Evolutionary conservation across 2,113 vertebrate species (phyloP), one percentile per base, ranked within the genome.

Genomic region (Propithecus coquereli): DNA sequence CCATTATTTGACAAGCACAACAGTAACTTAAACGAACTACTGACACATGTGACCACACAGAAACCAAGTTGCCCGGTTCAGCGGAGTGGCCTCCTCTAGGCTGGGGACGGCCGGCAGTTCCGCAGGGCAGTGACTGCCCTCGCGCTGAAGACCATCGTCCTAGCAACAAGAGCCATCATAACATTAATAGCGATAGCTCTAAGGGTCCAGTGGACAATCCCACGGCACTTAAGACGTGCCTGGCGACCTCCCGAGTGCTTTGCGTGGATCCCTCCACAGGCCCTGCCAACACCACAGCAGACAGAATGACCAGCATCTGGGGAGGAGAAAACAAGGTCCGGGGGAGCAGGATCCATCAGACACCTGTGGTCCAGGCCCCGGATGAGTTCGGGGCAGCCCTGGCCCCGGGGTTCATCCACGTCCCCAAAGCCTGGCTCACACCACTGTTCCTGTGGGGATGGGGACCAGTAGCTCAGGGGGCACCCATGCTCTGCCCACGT

Each of bases 1-100:
- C 96, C 97, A 97, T 97, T 98, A 97, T 97, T 87, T 93, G 87
- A 93, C 96, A 98, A 98, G 97, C 95, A 97, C 85, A 87, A 45
- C 65, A 91, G 88, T 82, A 81, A 97, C 80, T 34, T 43, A 83
- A 97, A 94, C 23, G n/a, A 96, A 97, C 97, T 7, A 50, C 87
- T 81, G 82, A 94, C 66, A 59, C 43, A 10, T 30, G 57, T 30
- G 40, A 23, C 83, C 0, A 63, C 0, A 12, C 45, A 2, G 40
- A 66, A 17, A 77, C 81, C 11, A 89, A 97, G 86, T 1, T 8
- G 61, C 77, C 92, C 73, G 5, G 27, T 8, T 27, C 3, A 20
- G 30, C 34, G 5, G 40, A 20, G 82, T 0, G 1, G 8, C n/a
- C 30, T 70, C 43, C 1, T 52, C 18, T 3, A 45, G 52, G 6